Evolutionary conservation across 1,140 invertebrate species (phyloP).

Genomic region (Calliphora vicina): DNA sequence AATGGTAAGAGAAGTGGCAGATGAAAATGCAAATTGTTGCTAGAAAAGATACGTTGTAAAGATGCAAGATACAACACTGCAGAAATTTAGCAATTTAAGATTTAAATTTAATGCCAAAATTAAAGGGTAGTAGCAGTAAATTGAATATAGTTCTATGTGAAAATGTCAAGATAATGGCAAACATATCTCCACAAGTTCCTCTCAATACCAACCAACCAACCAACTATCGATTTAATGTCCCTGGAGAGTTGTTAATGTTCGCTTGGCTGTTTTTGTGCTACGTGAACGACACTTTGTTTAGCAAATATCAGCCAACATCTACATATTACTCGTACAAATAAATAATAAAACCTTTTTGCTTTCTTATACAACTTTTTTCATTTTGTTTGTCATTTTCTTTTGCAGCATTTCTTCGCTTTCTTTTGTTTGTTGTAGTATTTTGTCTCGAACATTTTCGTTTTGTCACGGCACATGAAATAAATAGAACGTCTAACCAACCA

Average conservation of each 20-base stretch:
- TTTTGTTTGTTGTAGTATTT: neutral
- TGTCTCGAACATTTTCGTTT: neutral
- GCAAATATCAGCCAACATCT: neutral
- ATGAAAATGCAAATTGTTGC: neutral
- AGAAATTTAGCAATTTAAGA: neutral
- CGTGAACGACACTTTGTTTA: neutral
- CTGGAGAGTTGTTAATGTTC: neutral
- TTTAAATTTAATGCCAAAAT: neutral
- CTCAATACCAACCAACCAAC: neutral
- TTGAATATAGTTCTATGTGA: neutral
- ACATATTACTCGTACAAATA: neutral
- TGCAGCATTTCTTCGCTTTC: neutral
- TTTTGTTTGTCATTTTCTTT: neutral
- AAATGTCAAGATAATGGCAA: neutral
- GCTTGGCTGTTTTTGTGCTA: neutral
- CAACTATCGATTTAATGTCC: conserved; percentile 6
- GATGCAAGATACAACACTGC: neutral
- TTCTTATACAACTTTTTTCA: neutral
- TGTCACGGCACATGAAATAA: neutral
- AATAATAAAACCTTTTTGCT: neutral
- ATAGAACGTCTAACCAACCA: conserved; percentile 49
- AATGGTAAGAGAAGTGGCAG: neutral
- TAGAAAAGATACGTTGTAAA: neutral
- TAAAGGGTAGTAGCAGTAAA: neutral
- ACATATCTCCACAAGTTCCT: neutral